These are phyloP conservation scores for Galerucella pusilla DNA, from an alignment of 2,888 invertebrate species.

Conservation along the genomic window DNA sequence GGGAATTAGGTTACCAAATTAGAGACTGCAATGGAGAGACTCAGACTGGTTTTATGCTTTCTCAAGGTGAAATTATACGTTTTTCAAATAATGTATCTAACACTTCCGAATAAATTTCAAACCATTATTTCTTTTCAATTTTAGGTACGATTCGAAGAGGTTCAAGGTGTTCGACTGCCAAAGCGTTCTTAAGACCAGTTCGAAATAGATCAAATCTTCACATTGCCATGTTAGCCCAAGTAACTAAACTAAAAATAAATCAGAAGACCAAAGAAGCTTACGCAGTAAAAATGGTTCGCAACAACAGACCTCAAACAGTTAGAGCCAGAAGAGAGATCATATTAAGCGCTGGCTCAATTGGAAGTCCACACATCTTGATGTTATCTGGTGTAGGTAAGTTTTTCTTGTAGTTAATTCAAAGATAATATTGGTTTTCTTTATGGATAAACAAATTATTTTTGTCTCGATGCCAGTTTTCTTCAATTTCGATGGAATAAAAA, in stretches of 20 bases:
- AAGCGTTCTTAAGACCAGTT: conserved; percentile 86
- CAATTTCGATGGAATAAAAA: no score
- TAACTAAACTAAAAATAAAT: conserved; percentile 75
- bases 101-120: no score
- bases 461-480: no score
- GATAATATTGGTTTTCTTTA: no score
- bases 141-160: conserved; percentile 75
- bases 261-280: conserved; percentile 76
- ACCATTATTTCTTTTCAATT: conserved; percentile 12
- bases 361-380: conserved; percentile 91
- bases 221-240: conserved; percentile 82
- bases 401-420: background rate
- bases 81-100: background rate
- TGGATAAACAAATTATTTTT: no score
- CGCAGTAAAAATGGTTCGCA: conserved; percentile 79
- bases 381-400: conserved; percentile 77
- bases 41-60: conserved; percentile 88
- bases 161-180: conserved; percentile 87
- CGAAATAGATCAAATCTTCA: conserved; percentile 82
- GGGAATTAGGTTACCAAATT: conserved; percentile 83
- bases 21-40: conserved; percentile 85
- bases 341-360: conserved; percentile 87
- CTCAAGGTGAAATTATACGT: conserved; percentile 72
- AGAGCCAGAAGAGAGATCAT: conserved; percentile 84
- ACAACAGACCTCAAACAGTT: conserved; percentile 74